Base-by-base conservation (phyloP, 2,113 vertebrate species). In the Acrocephalus kingi region DNA sequence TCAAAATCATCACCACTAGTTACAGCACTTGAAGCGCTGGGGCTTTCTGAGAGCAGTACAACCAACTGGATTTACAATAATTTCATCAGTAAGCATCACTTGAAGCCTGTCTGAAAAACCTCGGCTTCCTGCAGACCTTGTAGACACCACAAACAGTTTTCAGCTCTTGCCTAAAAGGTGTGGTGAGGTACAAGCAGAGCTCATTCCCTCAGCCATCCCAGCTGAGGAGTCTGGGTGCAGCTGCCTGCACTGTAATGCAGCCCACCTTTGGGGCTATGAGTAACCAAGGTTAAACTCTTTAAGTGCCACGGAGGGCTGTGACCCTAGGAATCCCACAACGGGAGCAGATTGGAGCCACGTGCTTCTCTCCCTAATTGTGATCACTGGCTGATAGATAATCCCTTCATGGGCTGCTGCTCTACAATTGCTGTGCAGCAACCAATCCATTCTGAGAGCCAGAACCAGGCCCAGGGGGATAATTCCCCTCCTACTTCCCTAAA, bases 401-500 rank as follows among this genome's bases (percentile, higher is more conserved):
- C 89, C 87, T 89, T 69, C 79, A 86, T 37, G 64, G 76, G 89
- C 74, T 90, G 89, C 63, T 87, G 78, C 78, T 84, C 92, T 89
- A 58, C 88, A 67, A 82, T 13, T 74, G 80, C 90, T 64, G 61
- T 46, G 56, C 83, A 94, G 88, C 67, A 81, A 81, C 87, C 94
- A 93, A 90, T 92, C 87, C 93, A 81, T 74, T 87, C 69, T 1
- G 51, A 87, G 76, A 54, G 78, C n/a, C 62, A 72, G 45, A 87
- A 77, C 56, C 81, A 89, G 80, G 67, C 85, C 84, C 56, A 77
- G 41, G 35, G 86, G 85, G 48, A 87, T 91, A 77, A 95, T 78
- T 95, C 89, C 85, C 84, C 91, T 95, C 87, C 89, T 83, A 80
- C 82, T 79, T 87, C 83, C 63, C 94, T 85, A 88, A 49, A 92